A percentile compares a stretch with the other conserved stretches of the same genome.
Conservation (phyloP, 2,797 vertebrate genomes). For the Tauraco hartlaubi region DNA sequence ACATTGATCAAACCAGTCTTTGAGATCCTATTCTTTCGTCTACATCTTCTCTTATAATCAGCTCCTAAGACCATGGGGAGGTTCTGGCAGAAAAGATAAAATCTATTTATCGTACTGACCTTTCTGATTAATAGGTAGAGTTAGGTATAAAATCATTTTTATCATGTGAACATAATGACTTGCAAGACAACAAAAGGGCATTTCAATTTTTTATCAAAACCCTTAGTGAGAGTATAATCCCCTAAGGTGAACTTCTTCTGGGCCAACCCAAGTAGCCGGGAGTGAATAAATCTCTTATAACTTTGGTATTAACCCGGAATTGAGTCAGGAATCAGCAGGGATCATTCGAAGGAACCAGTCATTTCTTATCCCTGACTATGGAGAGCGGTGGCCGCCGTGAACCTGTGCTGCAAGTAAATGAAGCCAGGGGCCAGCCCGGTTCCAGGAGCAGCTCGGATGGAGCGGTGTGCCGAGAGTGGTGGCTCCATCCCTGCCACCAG, state of each 20-base stretch:
- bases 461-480: rapidly evolving
- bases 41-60: neutral
- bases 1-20: neutral
- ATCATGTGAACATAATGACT: neutral
- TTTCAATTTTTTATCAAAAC: constrained; percentile 28
- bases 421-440: neutral
- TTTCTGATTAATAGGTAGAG: constrained; percentile 14
- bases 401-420: neutral
- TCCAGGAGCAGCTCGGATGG: neutral
- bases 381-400: neutral
- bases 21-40: neutral
- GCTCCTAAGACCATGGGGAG: neutral
- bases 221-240: neutral
- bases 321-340: neutral
- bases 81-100: constrained; percentile 27
- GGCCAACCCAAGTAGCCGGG: neutral
- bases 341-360: neutral
- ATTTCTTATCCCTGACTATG: neutral
- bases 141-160: neutral
- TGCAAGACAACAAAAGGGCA: constrained; percentile 27
- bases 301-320: neutral
- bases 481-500: rapidly evolving
- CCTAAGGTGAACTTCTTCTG: neutral
- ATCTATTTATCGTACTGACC: neutral
- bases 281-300: constrained; percentile 7